These are phyloP conservation scores for Embiotoca jacksoni DNA, from an alignment of 2,113 vertebrate species.

Conservation along the genomic window DNA sequence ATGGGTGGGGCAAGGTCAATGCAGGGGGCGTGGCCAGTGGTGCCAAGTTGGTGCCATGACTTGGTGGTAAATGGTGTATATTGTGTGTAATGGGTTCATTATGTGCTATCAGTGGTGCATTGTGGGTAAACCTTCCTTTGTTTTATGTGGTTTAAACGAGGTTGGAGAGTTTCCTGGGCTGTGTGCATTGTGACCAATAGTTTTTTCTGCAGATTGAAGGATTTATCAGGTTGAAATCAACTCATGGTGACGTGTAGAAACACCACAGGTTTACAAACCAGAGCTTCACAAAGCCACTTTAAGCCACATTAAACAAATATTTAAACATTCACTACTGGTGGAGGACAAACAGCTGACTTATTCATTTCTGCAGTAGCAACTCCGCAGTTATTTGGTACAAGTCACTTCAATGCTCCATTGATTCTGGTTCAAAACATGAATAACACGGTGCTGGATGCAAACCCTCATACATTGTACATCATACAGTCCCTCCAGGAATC, in stretches of 20 bases:
- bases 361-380: background rate
- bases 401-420: background rate
- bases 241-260: no score
- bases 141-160: background rate
- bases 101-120: background rate
- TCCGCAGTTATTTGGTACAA: background rate
- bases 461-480: background rate
- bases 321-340: no score
- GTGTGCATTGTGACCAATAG: no score
- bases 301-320: no score
- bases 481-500: background rate
- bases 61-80: conserved; percentile 2
- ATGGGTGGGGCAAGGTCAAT: background rate
- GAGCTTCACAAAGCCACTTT: no score
- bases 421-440: background rate
- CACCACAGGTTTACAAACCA: no score
- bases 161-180: no score
- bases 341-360: no score
- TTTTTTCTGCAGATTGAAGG: no score
- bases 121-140: background rate
- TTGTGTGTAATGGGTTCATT: background rate
- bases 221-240: no score
- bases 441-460: background rate
- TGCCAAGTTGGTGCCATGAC: background rate
- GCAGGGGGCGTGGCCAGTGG: background rate